Base-by-base conservation (phyloP, 2,113 vertebrate genomes). In the Sminthopsis crassicaudata region DNA sequence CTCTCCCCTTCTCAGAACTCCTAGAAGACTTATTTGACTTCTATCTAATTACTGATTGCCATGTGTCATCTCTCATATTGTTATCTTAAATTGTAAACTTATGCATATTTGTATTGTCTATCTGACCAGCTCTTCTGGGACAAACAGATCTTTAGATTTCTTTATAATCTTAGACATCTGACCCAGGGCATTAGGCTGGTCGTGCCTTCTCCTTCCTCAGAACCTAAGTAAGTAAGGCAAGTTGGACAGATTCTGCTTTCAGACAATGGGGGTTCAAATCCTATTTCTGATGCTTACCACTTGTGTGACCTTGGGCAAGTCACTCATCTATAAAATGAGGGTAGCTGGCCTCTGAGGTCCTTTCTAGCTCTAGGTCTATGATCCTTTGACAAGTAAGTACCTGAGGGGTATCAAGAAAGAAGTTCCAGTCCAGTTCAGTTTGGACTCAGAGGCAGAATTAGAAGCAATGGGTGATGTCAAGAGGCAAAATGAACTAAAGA, bases 21-120 rank as follows among this genome's bases (percentile, higher is more conserved):
- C 9, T 26, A 25, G 25, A 51, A 36, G 53, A 54, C 92, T 55
- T 55, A 90, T 46, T 91, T 53, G 88, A 67, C 54, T 30, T 94
- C n/a, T 11, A 2, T 90, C 91, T 89, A 36, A 89, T 53, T 46
- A 88, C 23, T 53, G 36, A 9, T 50, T 52, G 16, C n/a, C 55
- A 53, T 53, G 52, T 50, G 52, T 84, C 57, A 50, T 30, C 16
- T 89, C 52, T 90, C 88, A 51, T n/a, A 46, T 26, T 67, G 48
- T 26, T 93, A 42, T 88, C 57, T 53, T 50, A 54, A 54, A 54
- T 22, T 91, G 90, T 92, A 91, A 92, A 84, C 50, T 50, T 93
- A 90, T 2, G 16, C 84, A 67, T 12, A 4, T 23, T 26, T 50
- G n/a, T 55, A 10, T 48, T 46, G 50, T 55, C 91, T 96, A 22